Percentiles rank a stretch among this genome's conserved stretches.
Conservation (phyloP, 2,113 vertebrate genomes). For the Malaclemys terrapin region DNA sequence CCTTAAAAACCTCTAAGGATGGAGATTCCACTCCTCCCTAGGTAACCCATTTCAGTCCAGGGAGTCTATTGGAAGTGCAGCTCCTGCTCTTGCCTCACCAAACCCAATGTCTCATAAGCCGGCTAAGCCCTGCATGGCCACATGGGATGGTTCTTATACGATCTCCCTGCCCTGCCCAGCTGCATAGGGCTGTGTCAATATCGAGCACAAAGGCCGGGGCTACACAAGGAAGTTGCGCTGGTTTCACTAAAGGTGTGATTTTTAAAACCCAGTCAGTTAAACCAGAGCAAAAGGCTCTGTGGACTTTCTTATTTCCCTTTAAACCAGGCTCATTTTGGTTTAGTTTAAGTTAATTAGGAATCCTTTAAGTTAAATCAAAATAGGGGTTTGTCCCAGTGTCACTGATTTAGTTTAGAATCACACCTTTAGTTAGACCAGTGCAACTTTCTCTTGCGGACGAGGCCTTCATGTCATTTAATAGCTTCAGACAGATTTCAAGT, state of each 20-base stretch:
- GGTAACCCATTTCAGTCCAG: background rate
- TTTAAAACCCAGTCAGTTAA: background rate
- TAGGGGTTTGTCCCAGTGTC: background rate
- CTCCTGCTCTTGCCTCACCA: background rate
- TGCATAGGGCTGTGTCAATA: background rate
- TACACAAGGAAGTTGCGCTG: background rate
- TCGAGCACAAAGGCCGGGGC: background rate
- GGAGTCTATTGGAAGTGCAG: background rate
- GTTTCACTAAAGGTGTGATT: background rate
- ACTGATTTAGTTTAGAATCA: background rate
- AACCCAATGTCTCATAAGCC: background rate
- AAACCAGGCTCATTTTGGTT: background rate
- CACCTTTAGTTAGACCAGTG: background rate
- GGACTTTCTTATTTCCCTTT: background rate
- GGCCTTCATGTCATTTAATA: background rate
- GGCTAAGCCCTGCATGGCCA: background rate
- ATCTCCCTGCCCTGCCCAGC: background rate
- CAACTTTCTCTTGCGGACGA: background rate
- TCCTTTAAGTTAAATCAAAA: background rate
- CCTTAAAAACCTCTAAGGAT: background rate
- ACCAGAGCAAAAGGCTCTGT: background rate
- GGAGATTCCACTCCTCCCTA: accelerated
- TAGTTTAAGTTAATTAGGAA: background rate
- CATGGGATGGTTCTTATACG: background rate
- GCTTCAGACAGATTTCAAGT: background rate